Base-by-base conservation (phyloP, 1,140 invertebrate species). In the Artemia franciscana region DNA sequence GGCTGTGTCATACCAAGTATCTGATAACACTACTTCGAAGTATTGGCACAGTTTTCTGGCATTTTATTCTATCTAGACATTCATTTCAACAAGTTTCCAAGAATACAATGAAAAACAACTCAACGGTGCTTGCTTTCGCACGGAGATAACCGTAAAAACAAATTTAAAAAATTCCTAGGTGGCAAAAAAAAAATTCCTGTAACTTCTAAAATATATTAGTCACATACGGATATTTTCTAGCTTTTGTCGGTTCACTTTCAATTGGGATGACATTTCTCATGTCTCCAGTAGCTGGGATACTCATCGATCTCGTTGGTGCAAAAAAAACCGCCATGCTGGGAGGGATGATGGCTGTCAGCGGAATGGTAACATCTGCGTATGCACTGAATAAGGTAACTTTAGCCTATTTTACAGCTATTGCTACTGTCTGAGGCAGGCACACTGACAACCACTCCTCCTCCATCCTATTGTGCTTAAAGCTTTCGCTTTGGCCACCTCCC, bases 191-290 rank as follows among this genome's bases (percentile, higher is more conserved):
- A n/a, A n/a, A n/a, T n/a, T n/a, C n/a, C n/a, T n/a, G n/a, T n/a
- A n/a, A n/a, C n/a, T n/a, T n/a, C n/a, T 56, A 27, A 18, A 25
- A 60, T 57, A 23, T 61, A n/a, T 26, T 58, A 24, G 64, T 59
- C 25, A 39, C 25, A 25, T 56, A 25, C n/a, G 61, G 24, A 39
- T 28, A 61, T 65, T 65, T 82, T 79, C 26, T 79, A 94, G 91
- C 90, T 64, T 76, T 91, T 65, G 86, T 91, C 62, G 88, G 88
- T 1, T 86, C 88, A 0, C 74, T 92, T 63, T 79, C 85, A 5
- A 88, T 92, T 69, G 89, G 90, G 27, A 83, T 84, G 5, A 91
- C 88, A 26, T 95, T 95, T 72, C 79, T 91, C 63, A 75, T 92
- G 62, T 93, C 90, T 3, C 84, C 87, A 7, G 71, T 93, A 12